These are phyloP conservation scores for Hippocampus comes DNA, from an alignment of 2,113 vertebrate genomes.

Conservation along the genomic window DNA sequence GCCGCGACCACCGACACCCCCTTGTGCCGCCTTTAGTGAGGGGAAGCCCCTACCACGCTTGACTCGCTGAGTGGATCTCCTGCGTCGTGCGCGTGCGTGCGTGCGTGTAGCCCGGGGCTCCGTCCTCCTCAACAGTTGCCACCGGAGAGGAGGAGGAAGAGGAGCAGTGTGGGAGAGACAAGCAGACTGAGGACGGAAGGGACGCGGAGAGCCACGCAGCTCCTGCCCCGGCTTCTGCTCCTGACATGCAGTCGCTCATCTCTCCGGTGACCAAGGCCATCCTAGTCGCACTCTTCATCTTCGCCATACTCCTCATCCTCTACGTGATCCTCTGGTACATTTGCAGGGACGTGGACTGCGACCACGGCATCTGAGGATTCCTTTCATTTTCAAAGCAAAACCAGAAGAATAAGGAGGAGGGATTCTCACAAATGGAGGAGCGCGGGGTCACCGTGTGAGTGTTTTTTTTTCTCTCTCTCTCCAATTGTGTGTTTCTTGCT, in stretches of 20 bases:
- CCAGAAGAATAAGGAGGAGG: slow-evolving; percentile 23
- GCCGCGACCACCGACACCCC: background rate
- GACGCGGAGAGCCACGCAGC: slow-evolving; percentile 62
- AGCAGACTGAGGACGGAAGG: slow-evolving; percentile 58
- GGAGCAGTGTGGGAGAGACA: slow-evolving; percentile 40
- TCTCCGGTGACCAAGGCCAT: slow-evolving; percentile 95
- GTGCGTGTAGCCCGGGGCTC: slow-evolving; percentile 49
- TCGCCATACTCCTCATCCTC: slow-evolving; percentile 95
- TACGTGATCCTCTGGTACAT: slow-evolving; percentile 99
- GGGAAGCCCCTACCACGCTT: slow-evolving; percentile 62
- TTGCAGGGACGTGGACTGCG: slow-evolving; percentile 96
- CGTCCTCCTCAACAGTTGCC: slow-evolving; percentile 69
- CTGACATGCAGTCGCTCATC: slow-evolving; percentile 94
- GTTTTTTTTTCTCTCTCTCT: background rate
- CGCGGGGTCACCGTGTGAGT: slow-evolving; percentile 72
- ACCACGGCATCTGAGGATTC: slow-evolving; percentile 89
- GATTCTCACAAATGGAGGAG: slow-evolving; percentile 41
- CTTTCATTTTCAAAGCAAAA: background rate
- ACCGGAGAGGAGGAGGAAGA: slow-evolving; percentile 51
- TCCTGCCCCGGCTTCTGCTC: slow-evolving; percentile 63
- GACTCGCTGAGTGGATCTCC: slow-evolving; percentile 27
- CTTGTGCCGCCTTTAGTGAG: slow-evolving; percentile 32
- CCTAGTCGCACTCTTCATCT: slow-evolving; percentile 93
- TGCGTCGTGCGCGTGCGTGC: slow-evolving; percentile 37
- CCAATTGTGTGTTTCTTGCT: background rate